These are phyloP conservation scores for Ardeotis arabs DNA, from an alignment of 2,113 vertebrate species.

Conservation along the genomic window DNA sequence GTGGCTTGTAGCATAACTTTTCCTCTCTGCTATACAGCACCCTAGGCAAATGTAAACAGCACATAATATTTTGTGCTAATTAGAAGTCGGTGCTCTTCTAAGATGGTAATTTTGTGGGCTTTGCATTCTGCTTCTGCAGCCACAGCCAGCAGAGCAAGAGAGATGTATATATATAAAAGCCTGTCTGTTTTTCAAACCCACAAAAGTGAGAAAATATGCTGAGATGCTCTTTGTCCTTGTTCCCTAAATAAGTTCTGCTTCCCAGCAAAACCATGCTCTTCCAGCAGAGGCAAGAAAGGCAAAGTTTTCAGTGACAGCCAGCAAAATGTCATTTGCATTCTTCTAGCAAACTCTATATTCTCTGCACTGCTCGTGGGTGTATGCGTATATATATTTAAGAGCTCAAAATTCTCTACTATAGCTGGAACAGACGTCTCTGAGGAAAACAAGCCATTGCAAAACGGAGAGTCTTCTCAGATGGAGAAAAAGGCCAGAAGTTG, in stretches of 20 bases:
- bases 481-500: not conserved
- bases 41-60: not conserved
- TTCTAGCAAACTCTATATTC: not conserved
- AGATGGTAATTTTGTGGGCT: constrained; percentile 35
- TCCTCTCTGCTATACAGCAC: not conserved
- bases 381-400: not conserved
- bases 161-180: not conserved
- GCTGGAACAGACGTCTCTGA: not conserved
- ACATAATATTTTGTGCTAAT: constrained; percentile 29
- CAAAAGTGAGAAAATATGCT: not conserved
- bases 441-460: not conserved
- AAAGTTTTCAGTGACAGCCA: not conserved
- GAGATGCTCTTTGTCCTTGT: not conserved
- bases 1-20: not conserved
- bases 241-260: not conserved
- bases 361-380: not conserved
- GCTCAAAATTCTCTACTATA: not conserved
- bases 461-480: not conserved
- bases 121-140: not conserved
- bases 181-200: not conserved
- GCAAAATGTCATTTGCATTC: not conserved
- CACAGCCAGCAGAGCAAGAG: not conserved
- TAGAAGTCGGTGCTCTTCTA: constrained; percentile 7
- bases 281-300: not conserved
- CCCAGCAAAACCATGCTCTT: not conserved